Evolutionary conservation across 2,113 vertebrate genomes (phyloP).

Genomic region (Gulo gulo): DNA sequence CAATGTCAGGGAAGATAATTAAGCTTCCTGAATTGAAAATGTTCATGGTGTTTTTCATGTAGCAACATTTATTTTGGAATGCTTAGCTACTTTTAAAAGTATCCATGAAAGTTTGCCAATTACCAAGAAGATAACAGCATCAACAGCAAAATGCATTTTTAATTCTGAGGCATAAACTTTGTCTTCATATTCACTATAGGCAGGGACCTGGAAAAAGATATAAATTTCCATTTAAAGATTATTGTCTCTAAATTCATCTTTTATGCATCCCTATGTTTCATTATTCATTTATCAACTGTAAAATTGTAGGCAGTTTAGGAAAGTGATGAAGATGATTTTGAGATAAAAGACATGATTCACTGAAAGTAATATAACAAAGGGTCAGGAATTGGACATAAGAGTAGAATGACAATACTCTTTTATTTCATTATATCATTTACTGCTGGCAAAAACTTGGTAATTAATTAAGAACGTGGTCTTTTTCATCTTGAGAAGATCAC

Average conservation of each 20-base stretch:
- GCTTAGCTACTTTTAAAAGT: slow-evolving; percentile 41
- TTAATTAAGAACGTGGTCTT: slow-evolving; percentile 69
- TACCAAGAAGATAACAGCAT: slow-evolving; percentile 42
- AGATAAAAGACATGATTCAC: slow-evolving; percentile 52
- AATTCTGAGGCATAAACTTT: slow-evolving; percentile 30
- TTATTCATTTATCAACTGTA: slow-evolving; percentile 39
- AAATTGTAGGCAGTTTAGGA: slow-evolving; percentile 56
- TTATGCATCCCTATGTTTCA: background rate
- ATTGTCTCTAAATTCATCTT: slow-evolving; percentile 33
- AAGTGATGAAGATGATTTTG: slow-evolving; percentile 43
- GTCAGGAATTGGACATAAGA: slow-evolving; percentile 16
- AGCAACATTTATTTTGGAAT: slow-evolving; percentile 44
- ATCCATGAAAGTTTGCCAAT: slow-evolving; percentile 57
- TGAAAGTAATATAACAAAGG: slow-evolving; percentile 32
- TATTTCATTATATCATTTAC: slow-evolving; percentile 39
- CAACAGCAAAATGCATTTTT: slow-evolving; percentile 21
- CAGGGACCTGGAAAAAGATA: background rate
- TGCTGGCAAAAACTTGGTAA: slow-evolving; percentile 49
- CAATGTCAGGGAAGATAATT: slow-evolving; percentile 41
- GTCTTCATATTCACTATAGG: background rate
- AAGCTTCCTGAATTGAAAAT: slow-evolving; percentile 18
- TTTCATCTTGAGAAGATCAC: slow-evolving; percentile 60
- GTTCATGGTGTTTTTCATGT: background rate
- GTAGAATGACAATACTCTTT: slow-evolving; percentile 14
- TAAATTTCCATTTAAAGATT: slow-evolving; percentile 45